Conservation (phyloP, 2,113 vertebrate genomes). For the Columba livia region DNA sequence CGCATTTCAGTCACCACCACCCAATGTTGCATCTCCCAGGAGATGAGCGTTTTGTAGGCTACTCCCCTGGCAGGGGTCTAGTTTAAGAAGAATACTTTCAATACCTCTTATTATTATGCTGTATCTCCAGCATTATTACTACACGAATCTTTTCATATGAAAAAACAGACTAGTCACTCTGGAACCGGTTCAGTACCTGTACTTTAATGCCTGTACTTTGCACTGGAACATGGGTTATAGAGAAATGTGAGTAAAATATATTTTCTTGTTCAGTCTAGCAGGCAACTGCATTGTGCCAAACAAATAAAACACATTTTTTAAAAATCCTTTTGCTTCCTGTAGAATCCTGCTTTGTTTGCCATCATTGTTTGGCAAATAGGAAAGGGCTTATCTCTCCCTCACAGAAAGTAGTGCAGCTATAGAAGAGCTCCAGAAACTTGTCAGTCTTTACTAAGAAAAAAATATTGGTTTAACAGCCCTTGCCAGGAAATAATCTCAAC, state of each 20-base stretch:
- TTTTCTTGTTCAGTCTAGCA: constrained; percentile 12
- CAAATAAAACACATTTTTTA: constrained; percentile 18
- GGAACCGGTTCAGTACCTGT: not conserved
- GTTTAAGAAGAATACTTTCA: not conserved
- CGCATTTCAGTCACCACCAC: not conserved
- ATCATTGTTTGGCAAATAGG: constrained; percentile 44
- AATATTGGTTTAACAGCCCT: constrained; percentile 11
- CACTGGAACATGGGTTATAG: not conserved
- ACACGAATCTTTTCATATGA: not conserved
- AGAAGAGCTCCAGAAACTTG: constrained; percentile 55
- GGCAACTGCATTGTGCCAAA: constrained; percentile 12
- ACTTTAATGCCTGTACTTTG: not conserved
- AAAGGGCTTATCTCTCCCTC: constrained; percentile 60
- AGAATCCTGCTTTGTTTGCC: constrained; percentile 43
- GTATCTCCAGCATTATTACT: not conserved
- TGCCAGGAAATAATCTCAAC: constrained; percentile 51
- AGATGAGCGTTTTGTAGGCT: not conserved
- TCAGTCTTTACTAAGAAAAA: constrained; percentile 45
- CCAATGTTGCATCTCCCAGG: not conserved
- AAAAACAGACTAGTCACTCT: not conserved
- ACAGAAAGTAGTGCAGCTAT: constrained; percentile 48
- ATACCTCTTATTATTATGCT: not conserved
- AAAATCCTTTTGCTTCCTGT: constrained; percentile 35
- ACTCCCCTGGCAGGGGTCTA: not conserved
- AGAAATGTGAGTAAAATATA: constrained; percentile 15